Evolutionary conservation across 1,140 invertebrate genomes (phyloP).

Genomic region (Callitettix versicolor): DNA sequence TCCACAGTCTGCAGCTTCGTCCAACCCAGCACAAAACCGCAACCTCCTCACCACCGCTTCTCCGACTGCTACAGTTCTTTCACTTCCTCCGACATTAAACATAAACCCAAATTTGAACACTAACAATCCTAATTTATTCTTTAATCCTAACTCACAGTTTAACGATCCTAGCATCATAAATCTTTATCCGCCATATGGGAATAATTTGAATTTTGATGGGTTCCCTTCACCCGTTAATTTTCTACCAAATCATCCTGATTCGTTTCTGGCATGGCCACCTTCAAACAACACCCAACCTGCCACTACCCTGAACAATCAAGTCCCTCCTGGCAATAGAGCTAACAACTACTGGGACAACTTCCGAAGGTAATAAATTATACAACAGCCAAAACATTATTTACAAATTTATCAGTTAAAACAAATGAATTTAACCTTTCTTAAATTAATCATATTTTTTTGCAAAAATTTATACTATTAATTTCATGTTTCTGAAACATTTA

Average conservation of each 20-base stretch:
- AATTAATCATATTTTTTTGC: no score
- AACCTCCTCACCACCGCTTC: slow-evolving; percentile 27
- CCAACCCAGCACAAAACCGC: slow-evolving; percentile 1
- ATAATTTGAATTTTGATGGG: slow-evolving; percentile 23
- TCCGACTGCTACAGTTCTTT: slow-evolving; percentile 32
- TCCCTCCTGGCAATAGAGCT: slow-evolving; percentile 71
- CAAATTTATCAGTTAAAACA: no score
- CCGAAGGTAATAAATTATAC: slow-evolving; percentile 50
- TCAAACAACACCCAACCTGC: neutral
- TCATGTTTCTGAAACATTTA: no score
- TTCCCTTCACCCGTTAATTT: slow-evolving; percentile 16
- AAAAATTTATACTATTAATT: no score
- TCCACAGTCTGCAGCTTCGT: slow-evolving; percentile 4
- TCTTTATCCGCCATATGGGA: slow-evolving; percentile 17
- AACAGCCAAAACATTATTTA: no score
- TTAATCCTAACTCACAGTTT: slow-evolving; percentile 12
- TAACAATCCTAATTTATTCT: slow-evolving; percentile 12
- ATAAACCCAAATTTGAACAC: slow-evolving; percentile 22
- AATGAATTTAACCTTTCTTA: no score
- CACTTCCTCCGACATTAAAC: slow-evolving; percentile 31
- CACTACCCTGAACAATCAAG: slow-evolving; percentile 67
- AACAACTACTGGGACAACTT: slow-evolving; percentile 92
- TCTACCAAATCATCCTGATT: slow-evolving; percentile 15
- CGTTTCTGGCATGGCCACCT: slow-evolving; percentile 3
- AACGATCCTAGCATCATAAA: slow-evolving; percentile 17